Base-by-base conservation (phyloP, 2,888 invertebrate species). In the Adelognathus sp. region DNA sequence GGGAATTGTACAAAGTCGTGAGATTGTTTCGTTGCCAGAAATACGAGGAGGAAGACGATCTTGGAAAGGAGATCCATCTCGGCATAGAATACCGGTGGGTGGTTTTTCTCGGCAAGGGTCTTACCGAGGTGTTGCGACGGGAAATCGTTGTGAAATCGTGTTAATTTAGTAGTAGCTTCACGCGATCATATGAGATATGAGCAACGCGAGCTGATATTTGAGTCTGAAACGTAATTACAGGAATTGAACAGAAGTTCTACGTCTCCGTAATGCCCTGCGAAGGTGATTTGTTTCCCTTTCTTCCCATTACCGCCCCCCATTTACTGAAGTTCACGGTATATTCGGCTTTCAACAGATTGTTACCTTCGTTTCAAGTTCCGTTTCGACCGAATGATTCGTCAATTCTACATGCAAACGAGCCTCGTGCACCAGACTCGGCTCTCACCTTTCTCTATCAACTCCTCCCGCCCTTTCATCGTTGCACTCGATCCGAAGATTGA, bases 221-320 rank as follows among this genome's bases (percentile, higher is more conserved):
- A 61, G 41, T 44, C 44, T 14, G 2, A 61, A 61, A 16, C 29
- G 61, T 61, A 41, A 61, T 61, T 29, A 21, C 27, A 16, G 9
- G 18, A 27, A 27, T 9, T 21, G 41, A 44, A 16, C 5, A 29
- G 41, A 44, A 44, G 29, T 29, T 29, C 7, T 39, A 11, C 24
- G 24, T 24, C 16, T 58, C 27, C 7, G 21, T 60, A 16, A 60
- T 39, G 21, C 16, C n/a, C n/a, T 44, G 24, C 16, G 2, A 7
- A 29, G 61, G 27, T 24, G 0, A 3, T 33, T 21, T 5, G 9
- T 21, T 33, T 11, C n/a, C 11, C 11, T 2, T 4, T 18, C 21
- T 36, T 9, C 33, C 1, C 33, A 11, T 11, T 36, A 21, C 58
- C 11, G 33, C 31, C 9, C 7, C 11, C 2, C 4, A 7, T 36